phyloP scores from a whole-genome alignment of 2,888 invertebrate species.

The Byasa hedistus region DNA sequence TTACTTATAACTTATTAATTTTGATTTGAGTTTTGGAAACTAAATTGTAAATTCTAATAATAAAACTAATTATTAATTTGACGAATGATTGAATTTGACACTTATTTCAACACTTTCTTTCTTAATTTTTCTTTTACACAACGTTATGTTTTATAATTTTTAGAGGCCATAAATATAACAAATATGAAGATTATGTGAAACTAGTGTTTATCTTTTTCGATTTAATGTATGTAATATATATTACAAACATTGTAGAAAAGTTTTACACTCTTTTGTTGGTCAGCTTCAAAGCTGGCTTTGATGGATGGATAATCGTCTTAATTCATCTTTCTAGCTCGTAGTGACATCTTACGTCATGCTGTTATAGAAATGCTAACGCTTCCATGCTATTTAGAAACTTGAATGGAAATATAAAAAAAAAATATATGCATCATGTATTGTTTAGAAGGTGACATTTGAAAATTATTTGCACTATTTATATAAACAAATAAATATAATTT shows the following conservation, averaged over 20 bases:
- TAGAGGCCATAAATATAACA: no score
- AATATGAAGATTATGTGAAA: no score
- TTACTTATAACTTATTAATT: no score
- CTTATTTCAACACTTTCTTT: not conserved
- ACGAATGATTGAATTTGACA: no score
- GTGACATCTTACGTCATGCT: not conserved
- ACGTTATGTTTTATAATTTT: no score
- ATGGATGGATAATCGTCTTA: no score
- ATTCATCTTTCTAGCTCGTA: not conserved
- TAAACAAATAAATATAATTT: not conserved
- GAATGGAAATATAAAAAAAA: not conserved
- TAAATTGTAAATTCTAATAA: no score
- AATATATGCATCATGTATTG: not conserved
- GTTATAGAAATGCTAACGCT: not conserved
- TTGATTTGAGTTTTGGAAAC: no score
- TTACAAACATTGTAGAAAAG: not conserved
- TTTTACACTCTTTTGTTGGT: not conserved
- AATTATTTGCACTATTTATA: not conserved
- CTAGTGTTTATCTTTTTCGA: not conserved
- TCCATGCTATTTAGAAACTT: not conserved
- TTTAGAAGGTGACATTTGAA: not conserved
- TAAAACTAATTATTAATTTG: no score
- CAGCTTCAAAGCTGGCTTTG: no score
- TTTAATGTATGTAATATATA: not conserved
- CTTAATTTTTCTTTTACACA: not conserved